These are phyloP conservation scores for Onychomys torridus DNA, from an alignment of 2,797 vertebrate genomes.

Conservation along the genomic window DNA sequence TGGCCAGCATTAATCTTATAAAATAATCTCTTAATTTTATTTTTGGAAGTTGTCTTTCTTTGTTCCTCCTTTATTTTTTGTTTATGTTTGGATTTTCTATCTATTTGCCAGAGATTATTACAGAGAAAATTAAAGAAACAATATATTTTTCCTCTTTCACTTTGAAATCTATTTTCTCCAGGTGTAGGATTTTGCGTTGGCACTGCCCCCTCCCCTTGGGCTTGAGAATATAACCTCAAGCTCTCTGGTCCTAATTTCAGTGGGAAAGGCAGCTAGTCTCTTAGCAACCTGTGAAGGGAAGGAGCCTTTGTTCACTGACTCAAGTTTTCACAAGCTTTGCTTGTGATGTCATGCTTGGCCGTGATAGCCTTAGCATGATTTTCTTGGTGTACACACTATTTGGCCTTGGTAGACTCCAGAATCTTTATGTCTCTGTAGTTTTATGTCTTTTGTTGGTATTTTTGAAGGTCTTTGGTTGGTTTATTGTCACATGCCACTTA, in stretches of 20 bases:
- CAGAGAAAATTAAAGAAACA: not conserved
- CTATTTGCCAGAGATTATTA: not conserved
- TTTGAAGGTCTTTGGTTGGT: not conserved
- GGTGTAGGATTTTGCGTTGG: not conserved
- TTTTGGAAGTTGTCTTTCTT: not conserved
- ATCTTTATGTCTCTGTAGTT: not conserved
- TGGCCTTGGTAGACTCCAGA: not conserved
- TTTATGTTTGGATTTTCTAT: not conserved
- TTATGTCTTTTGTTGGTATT: not conserved
- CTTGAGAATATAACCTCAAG: not conserved
- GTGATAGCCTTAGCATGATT: not conserved
- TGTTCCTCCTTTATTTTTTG: not conserved
- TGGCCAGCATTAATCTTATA: not conserved
- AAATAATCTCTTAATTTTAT: not conserved
- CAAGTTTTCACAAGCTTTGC: not conserved
- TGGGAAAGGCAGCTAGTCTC: not conserved
- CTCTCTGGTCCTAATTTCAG: not conserved
- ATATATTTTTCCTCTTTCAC: not conserved
- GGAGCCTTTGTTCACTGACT: not conserved
- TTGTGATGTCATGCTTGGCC: not conserved
- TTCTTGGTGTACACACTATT: not conserved
- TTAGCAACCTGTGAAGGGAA: not conserved
- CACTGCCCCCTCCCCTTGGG: too few species aligned
- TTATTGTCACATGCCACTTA: not conserved
- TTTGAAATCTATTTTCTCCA: slow-evolving; percentile 27